Evolutionary conservation across 2,113 vertebrate genomes (phyloP).

Genomic region (Junco hyemalis): DNA sequence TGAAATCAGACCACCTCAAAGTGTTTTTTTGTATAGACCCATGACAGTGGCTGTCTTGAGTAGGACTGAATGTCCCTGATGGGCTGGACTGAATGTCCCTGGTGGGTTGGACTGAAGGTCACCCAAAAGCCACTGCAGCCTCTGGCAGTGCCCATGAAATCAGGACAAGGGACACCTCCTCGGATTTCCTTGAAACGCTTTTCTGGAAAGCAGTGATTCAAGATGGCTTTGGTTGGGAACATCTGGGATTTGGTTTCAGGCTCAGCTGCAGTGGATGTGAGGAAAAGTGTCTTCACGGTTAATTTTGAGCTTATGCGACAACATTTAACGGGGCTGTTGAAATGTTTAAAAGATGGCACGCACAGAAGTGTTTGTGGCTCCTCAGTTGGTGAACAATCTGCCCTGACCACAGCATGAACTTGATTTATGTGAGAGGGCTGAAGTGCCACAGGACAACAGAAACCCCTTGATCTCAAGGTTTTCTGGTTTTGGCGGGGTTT

Average conservation of each 20-base stretch:
- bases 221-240: not conserved
- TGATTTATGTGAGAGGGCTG: conserved; percentile 17
- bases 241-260: not conserved
- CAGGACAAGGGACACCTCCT: not conserved
- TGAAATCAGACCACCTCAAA: not conserved
- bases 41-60: not conserved
- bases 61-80: not conserved
- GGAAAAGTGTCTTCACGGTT: not conserved
- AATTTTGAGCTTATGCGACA: not conserved
- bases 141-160: not conserved
- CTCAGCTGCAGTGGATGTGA: not conserved
- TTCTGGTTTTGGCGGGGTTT: not conserved
- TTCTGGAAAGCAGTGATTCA: not conserved
- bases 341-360: not conserved
- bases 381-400: not conserved
- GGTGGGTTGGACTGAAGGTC: not conserved
- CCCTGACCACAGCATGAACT: not conserved
- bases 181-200: not conserved
- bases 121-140: not conserved
- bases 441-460: not conserved
- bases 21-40: accelerated
- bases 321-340: not conserved
- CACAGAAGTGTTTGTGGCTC: not conserved
- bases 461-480: not conserved
- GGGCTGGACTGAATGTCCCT: not conserved